Evolutionary conservation across 2,797 vertebrate species (phyloP), one percentile per base, ranked within the genome.

Genomic region (Coregonus ussuriensis): DNA sequence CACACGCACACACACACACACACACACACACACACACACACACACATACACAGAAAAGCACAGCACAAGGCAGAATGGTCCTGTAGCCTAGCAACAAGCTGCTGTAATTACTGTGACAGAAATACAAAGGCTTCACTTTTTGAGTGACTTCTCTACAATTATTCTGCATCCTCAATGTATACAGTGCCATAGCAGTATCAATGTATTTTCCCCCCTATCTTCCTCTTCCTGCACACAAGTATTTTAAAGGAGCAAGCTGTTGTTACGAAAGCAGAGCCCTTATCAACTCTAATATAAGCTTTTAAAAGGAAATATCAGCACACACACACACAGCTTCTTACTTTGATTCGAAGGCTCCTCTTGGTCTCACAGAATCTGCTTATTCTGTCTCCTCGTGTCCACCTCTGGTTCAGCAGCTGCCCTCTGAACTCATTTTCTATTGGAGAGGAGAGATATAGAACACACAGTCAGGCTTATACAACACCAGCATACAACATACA

Each of bases 381-480:
- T 90, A 92, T 90, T 93, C 93, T 92, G 85, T 96, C 94, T 86
- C 92, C 93, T 1, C 91, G 89, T 53, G 94, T 97, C 95, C 95
- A 95, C 95, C 88, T 92, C 88, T 95, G 95, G 56, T 84, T 98
- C 93, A 97, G 90, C 93, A 94, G 95, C 90, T 96, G 93, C 53
- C 94, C 95, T 89, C 92, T 94, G 93, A 95, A 96, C 85, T 97
- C 96, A 98, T 97, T 95, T 93, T 96, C 96, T 97, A 83, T 83
- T 67, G 53, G 59, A 76, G 9, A 35, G 65, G 47, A 76, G 66
- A n/a, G n/a, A 53, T 14, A 72, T 35, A 31, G 15, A 41, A 16
- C 53, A 79, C 25, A 25, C 4, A 25, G 18, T 63, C 59, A 63
- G n/a, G 6, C n/a, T 18, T 7, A 62, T n/a, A 47, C 41, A 47